phyloP scores from a whole-genome alignment of 1,140 invertebrate genomes.

The Aphidius ervi region DNA sequence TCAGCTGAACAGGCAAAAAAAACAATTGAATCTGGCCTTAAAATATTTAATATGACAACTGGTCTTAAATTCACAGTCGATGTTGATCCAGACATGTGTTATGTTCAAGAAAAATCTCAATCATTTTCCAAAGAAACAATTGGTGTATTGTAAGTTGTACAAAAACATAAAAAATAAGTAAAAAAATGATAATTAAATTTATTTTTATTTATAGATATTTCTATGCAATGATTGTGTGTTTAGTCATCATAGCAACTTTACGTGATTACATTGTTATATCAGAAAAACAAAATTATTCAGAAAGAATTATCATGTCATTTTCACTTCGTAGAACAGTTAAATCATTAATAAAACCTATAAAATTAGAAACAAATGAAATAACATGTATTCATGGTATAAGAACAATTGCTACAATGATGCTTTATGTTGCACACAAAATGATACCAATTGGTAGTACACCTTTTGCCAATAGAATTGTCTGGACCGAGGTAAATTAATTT shows the following conservation, averaged over 20 bases:
- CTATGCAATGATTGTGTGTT: conserved; percentile 45
- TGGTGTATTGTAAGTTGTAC: conserved; percentile 43
- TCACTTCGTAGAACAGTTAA: conserved; percentile 50
- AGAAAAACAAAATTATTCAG: conserved; percentile 47
- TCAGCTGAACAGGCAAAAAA: conserved; percentile 56
- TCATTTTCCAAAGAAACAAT: conserved; percentile 48
- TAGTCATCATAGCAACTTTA: conserved; percentile 43
- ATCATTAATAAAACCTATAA: conserved; percentile 37
- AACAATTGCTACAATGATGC: conserved; percentile 55
- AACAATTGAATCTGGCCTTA: conserved; percentile 55
- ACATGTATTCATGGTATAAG: conserved; percentile 62
- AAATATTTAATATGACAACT: conserved; percentile 56
- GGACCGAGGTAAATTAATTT: conserved; percentile 55
- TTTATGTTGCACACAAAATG: conserved; percentile 62
- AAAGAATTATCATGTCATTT: conserved; percentile 55
- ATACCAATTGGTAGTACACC: conserved; percentile 58
- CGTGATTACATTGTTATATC: conserved; percentile 41
- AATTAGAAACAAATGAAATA: conserved; percentile 50
- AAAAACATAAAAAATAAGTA: conserved; percentile 1
- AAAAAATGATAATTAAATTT: conserved; percentile 2
- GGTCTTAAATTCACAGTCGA: conserved; percentile 58
- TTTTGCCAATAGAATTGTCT: conserved; percentile 58
- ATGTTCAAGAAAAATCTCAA: conserved; percentile 47
- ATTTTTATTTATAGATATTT: conserved; percentile 40
- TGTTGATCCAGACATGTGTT: conserved; percentile 59